These are phyloP conservation scores for Pyxicephalus adspersus DNA, from an alignment of 2,113 vertebrate species.

Conservation along the genomic window DNA sequence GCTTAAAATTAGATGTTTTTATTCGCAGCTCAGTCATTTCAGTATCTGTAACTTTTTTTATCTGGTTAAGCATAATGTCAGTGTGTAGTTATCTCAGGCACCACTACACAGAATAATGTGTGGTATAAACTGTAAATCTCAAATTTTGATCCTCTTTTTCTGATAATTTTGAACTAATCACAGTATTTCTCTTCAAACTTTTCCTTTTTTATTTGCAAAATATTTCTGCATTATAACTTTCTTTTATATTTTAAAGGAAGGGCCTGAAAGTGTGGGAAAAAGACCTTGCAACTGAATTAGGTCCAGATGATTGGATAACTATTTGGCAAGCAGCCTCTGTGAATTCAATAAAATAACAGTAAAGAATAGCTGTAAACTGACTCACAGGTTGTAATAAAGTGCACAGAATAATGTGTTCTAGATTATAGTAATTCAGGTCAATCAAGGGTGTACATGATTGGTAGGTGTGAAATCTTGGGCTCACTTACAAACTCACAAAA, in stretches of 20 bases:
- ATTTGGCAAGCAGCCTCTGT: slow-evolving; percentile 1
- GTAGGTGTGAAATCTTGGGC: too few species aligned
- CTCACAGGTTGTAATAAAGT: background rate
- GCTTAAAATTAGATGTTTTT: too few species aligned
- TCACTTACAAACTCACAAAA: too few species aligned
- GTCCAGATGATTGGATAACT: slow-evolving; percentile 31
- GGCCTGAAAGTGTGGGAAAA: slow-evolving; percentile 8
- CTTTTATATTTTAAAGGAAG: background rate
- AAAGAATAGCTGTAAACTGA: slow-evolving; percentile 30
- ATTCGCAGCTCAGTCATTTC: too few species aligned
- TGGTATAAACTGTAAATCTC: too few species aligned
- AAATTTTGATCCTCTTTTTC: background rate
- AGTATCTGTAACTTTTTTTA: too few species aligned
- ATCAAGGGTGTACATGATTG: background rate
- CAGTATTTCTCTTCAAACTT: too few species aligned
- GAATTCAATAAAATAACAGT: background rate
- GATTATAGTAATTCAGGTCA: background rate
- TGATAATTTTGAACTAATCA: background rate
- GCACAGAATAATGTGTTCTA: background rate
- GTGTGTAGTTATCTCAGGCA: too few species aligned
- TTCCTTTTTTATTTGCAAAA: background rate
- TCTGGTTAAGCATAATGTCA: too few species aligned
- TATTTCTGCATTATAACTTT: background rate
- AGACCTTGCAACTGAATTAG: slow-evolving; percentile 10
- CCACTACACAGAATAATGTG: too few species aligned